phyloP scores from a whole-genome alignment of 2,888 invertebrate genomes.

The Drosophila meridiana region DNA sequence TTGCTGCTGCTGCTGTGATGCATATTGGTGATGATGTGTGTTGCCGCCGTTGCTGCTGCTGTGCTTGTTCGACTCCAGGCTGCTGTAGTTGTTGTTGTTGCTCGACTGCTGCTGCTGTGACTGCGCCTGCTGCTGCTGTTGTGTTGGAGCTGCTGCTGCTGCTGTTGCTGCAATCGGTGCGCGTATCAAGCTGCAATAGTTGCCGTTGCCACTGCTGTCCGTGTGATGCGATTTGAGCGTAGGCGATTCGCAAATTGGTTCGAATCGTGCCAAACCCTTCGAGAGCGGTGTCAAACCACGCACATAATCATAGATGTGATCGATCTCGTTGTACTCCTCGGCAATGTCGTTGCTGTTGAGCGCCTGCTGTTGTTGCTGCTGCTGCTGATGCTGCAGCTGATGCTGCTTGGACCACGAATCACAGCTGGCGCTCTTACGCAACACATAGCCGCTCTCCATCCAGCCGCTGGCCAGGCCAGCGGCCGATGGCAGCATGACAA shows the following conservation, averaged over 20 bases:
- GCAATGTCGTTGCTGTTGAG: constrained; percentile 87
- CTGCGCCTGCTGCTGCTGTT: constrained; percentile 50
- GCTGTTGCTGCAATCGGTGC: constrained; percentile 71
- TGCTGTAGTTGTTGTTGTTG: constrained; percentile 76
- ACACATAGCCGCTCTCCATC: constrained; percentile 88
- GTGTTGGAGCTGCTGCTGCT: constrained; percentile 55
- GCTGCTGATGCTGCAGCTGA: constrained; percentile 54
- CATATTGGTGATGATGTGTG: constrained; percentile 69
- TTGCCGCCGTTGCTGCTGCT: constrained; percentile 62
- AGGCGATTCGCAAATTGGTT: constrained; percentile 85
- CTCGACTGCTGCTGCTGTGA: constrained; percentile 42
- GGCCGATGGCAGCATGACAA: constrained; percentile 84
- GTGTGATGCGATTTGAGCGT: constrained; percentile 85
- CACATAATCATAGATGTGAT: constrained; percentile 98
- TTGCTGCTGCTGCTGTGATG: constrained; percentile 79
- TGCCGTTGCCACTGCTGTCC: constrained; percentile 84
- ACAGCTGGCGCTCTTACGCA: constrained; percentile 91
- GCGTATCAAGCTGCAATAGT: constrained; percentile 85
- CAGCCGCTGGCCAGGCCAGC: constrained; percentile 82
- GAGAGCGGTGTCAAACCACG: constrained; percentile 96
- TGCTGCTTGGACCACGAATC: constrained; percentile 87
- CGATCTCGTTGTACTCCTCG: constrained; percentile 97
- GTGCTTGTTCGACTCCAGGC: constrained; percentile 31
- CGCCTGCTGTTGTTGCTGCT: constrained; percentile 77
- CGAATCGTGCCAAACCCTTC: constrained; percentile 87